These are phyloP conservation scores for Xiphophorus birchmanni DNA, from an alignment of 2,797 vertebrate species.

Conservation along the genomic window DNA sequence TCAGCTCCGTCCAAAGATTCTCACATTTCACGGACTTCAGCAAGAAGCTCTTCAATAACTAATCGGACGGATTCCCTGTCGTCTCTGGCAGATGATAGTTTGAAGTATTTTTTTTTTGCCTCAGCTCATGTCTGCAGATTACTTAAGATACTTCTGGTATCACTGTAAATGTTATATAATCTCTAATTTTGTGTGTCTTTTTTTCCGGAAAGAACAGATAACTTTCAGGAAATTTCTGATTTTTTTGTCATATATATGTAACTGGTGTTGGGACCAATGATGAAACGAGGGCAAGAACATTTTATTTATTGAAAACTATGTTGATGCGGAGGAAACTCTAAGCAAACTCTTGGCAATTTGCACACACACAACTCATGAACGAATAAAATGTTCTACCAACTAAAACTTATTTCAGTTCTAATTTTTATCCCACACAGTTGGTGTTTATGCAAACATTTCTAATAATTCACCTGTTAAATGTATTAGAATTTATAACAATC, in stretches of 20 bases:
- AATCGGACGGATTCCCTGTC: conserved; percentile 2
- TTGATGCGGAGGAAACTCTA: conserved; percentile 6
- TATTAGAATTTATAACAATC: neutral
- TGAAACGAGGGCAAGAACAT: neutral
- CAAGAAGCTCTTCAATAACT: conserved; percentile 10
- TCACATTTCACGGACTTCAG: neutral
- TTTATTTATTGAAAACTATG: conserved; percentile 3
- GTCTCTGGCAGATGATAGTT: neutral
- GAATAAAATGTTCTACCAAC: conserved; percentile 42
- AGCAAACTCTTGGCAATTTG: conserved; percentile 22
- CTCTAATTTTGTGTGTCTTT: neutral
- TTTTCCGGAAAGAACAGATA: neutral
- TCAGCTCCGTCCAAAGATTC: neutral
- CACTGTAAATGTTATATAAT: conserved; percentile 3
- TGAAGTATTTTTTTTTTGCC: neutral
- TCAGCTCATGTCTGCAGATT: neutral
- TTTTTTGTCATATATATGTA: neutral
- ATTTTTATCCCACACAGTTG: neutral
- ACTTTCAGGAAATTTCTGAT: neutral
- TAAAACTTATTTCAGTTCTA: neutral
- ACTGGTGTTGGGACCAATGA: neutral
- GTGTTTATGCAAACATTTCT: neutral
- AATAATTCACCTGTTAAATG: neutral
- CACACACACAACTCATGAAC: conserved; percentile 15
- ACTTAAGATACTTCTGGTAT: neutral